phyloP scores from a whole-genome alignment of 2,113 vertebrate species.

The Dendropsophus ebraccatus region DNA sequence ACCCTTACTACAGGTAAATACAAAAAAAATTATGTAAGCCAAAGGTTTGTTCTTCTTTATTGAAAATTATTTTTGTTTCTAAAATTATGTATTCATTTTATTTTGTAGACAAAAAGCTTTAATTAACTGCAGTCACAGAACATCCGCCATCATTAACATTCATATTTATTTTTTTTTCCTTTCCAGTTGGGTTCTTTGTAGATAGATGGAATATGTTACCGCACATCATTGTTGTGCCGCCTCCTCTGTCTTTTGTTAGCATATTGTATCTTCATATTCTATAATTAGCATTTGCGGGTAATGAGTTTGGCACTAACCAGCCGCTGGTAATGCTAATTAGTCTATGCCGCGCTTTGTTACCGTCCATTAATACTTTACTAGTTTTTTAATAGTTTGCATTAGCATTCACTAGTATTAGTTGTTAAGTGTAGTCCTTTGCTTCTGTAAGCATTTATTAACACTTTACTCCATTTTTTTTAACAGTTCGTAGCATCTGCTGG shows the following conservation, averaged over 20 bases:
- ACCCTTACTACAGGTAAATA: not conserved
- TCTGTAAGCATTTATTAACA: slow-evolving; percentile 50
- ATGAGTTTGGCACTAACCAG: slow-evolving; percentile 41
- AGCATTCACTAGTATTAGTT: slow-evolving; percentile 30
- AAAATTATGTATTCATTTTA: not conserved
- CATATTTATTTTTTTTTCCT: not conserved
- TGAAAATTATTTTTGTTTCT: not conserved
- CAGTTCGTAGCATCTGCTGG: slow-evolving; percentile 27
- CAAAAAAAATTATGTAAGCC: not conserved
- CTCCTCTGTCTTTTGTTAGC: slow-evolving; percentile 23
- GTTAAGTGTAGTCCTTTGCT: slow-evolving; percentile 28
- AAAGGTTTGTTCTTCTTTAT: not conserved
- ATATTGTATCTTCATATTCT: slow-evolving; percentile 41
- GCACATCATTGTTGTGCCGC: slow-evolving; percentile 2
- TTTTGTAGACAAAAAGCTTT: not conserved
- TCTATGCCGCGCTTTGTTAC: slow-evolving; percentile 18
- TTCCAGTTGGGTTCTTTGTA: slow-evolving; percentile 24
- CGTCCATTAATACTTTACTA: slow-evolving; percentile 36
- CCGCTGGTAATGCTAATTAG: slow-evolving; percentile 43
- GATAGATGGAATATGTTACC: slow-evolving; percentile 24
- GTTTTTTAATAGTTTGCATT: slow-evolving; percentile 33
- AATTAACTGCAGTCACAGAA: not conserved
- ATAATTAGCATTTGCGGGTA: slow-evolving; percentile 37
- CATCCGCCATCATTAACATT: slow-evolving; percentile 29
- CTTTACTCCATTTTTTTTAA: slow-evolving; percentile 23